These are phyloP conservation scores for Micromesistius poutassou DNA, from an alignment of 2,797 vertebrate genomes.

Conservation along the genomic window DNA sequence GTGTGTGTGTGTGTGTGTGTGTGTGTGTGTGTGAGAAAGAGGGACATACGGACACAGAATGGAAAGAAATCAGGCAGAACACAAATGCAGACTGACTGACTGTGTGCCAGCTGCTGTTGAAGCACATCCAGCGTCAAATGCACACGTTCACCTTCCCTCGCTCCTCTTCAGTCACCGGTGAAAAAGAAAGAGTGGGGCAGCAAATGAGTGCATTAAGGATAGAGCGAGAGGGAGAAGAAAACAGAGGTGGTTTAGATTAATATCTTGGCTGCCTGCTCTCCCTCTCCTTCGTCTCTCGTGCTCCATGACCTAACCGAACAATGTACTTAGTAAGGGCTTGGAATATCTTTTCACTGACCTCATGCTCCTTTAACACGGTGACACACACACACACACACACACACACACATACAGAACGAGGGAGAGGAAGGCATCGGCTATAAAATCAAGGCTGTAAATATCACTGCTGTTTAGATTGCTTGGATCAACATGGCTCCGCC, in stretches of 20 bases:
- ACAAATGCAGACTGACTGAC: constrained; percentile 53
- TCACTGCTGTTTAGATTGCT: constrained; percentile 44
- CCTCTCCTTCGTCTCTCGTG: constrained; percentile 8
- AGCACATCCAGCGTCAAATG: constrained; percentile 51
- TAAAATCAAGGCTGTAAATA: constrained; percentile 38
- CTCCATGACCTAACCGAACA: constrained; percentile 65
- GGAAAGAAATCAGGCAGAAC: constrained; percentile 43
- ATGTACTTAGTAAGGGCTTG: constrained; percentile 62
- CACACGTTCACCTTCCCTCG: constrained; percentile 18
- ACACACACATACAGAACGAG: background rate
- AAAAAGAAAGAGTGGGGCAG: constrained; percentile 12
- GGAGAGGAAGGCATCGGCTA: constrained; percentile 15
- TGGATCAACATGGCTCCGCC: constrained; percentile 36
- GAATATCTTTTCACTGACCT: constrained; percentile 68
- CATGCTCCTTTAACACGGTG: constrained; percentile 44
- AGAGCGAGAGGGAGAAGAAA: background rate
- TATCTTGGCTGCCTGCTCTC: constrained; percentile 58
- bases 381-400: constrained; percentile 18
- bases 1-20: constrained; percentile 26
- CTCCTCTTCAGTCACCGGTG: background rate
- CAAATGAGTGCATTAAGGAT: constrained; percentile 8
- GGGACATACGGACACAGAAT: background rate
- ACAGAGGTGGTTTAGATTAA: constrained; percentile 59
- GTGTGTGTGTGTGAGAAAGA: constrained; percentile 12
- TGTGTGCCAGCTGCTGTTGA: constrained; percentile 62